These are phyloP conservation scores for Coenonympha arcania DNA, from an alignment of 2,888 invertebrate species.

Conservation along the genomic window DNA sequence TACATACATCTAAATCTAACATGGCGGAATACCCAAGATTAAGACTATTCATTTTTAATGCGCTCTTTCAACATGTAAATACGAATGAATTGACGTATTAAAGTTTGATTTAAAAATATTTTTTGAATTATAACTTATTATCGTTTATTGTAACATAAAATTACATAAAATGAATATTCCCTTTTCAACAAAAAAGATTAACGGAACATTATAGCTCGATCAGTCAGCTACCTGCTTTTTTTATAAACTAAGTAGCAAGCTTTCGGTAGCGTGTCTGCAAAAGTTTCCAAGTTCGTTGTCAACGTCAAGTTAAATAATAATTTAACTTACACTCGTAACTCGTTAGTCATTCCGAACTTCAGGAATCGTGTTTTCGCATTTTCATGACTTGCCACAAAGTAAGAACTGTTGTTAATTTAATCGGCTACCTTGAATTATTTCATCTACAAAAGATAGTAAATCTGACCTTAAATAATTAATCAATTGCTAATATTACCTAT, in stretches of 20 bases:
- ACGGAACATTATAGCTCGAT: background rate
- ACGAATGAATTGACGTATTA: background rate
- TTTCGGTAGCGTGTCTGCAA: background rate
- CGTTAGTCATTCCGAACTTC: constrained; percentile 2
- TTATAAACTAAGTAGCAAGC: constrained; percentile 1
- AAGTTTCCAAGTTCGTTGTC: constrained; percentile 4
- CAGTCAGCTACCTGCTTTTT: background rate
- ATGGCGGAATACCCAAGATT: no score
- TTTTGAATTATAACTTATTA: background rate
- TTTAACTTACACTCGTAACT: constrained; percentile 9
- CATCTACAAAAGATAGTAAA: background rate
- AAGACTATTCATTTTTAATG: no score
- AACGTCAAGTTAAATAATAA: constrained; percentile 2
- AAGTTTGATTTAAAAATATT: background rate
- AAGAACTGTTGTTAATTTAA: background rate
- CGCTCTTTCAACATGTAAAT: no score
- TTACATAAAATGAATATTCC: no score
- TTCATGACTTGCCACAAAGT: constrained; percentile 4
- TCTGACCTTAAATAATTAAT: background rate
- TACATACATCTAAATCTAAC: no score
- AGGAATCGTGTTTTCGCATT: background rate
- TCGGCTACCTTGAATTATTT: background rate
- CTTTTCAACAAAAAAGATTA: background rate
- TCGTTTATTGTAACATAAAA: no score
- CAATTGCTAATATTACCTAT: no score